Percentiles rank a stretch among this genome's conserved stretches.
phyloP scores from a whole-genome alignment of 2,797 vertebrate species.

The Spheniscus humboldti region DNA sequence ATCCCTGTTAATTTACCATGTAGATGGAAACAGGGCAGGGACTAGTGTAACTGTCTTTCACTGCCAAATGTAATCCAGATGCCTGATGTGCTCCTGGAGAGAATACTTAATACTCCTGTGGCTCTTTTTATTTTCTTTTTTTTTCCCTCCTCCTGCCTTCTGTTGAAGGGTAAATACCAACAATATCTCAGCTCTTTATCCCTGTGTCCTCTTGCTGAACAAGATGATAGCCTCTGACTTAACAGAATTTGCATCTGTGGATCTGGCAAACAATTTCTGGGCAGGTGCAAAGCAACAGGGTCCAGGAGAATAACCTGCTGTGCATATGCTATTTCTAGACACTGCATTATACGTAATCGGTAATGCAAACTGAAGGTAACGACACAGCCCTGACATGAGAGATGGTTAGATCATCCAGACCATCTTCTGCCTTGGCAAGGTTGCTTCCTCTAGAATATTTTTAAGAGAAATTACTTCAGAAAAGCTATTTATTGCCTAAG shows the following conservation, averaged over 20 bases:
- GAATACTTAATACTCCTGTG: not conserved
- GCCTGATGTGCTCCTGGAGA: not conserved
- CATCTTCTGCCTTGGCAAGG: not conserved
- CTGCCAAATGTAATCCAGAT: not conserved
- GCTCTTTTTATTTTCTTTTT: not conserved
- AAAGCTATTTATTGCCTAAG: not conserved
- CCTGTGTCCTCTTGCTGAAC: not conserved
- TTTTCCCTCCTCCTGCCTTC: not conserved
- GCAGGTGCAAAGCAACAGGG: constrained; percentile 9
- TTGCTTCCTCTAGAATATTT: not conserved
- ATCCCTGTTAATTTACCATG: not conserved
- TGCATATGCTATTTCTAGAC: not conserved
- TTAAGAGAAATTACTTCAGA: not conserved
- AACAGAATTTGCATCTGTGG: not conserved
- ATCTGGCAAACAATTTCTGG: not conserved
- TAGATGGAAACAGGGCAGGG: not conserved
- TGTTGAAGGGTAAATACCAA: not conserved
- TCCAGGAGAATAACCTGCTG: not conserved
- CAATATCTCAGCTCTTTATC: not conserved
- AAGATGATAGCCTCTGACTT: not conserved
- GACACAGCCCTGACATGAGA: not conserved
- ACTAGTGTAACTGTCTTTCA: not conserved
- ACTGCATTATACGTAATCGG: not conserved
- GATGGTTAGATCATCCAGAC: not conserved
- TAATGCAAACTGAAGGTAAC: not conserved